A percentile compares a stretch with the other conserved stretches of the same genome.
These are phyloP conservation scores for Mesoligia furuncula DNA, from an alignment of 2,888 invertebrate genomes.

Conservation along the genomic window DNA sequence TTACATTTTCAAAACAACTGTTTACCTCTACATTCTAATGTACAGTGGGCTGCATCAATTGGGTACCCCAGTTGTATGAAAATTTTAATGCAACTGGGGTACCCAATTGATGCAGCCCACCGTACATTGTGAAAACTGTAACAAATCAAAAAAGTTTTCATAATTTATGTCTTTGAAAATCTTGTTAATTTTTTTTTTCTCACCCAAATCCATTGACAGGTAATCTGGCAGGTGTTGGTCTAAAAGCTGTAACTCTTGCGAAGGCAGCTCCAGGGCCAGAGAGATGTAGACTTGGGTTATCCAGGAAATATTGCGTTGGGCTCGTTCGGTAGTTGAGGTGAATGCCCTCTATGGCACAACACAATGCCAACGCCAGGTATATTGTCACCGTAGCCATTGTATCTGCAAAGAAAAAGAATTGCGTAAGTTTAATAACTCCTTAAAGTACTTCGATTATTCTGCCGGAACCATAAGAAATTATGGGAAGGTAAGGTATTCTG, in stretches of 20 bases:
- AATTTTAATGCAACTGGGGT: no score
- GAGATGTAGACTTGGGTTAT: slow-evolving; percentile 58
- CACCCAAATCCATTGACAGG: slow-evolving; percentile 82
- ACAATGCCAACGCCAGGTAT: slow-evolving; percentile 67
- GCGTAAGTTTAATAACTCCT: slow-evolving; percentile 20
- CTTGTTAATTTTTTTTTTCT: background rate
- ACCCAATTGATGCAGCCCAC: no score
- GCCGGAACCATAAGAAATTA: slow-evolving; percentile 8
- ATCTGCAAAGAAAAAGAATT: slow-evolving; percentile 71
- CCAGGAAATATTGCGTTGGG: slow-evolving; percentile 63
- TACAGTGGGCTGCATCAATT: no score
- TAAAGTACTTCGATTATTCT: slow-evolving; percentile 13
- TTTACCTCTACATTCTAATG: slow-evolving; percentile 17
- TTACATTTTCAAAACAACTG: slow-evolving; percentile 17
- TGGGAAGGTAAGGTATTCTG: background rate
- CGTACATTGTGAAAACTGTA: background rate
- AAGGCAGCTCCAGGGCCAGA: slow-evolving; percentile 67
- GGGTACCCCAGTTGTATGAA: no score
- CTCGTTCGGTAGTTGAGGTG: slow-evolving; percentile 58
- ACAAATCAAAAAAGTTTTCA: background rate
- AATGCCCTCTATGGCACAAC: slow-evolving; percentile 65
- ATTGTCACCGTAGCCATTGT: slow-evolving; percentile 67
- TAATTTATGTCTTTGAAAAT: background rate
- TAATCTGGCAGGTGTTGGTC: slow-evolving; percentile 73
- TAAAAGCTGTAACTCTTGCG: slow-evolving; percentile 63